Percentiles rank a stretch among this genome's conserved stretches.
phyloP scores from a whole-genome alignment of 2,113 vertebrate genomes.

The Xerus inauris region DNA sequence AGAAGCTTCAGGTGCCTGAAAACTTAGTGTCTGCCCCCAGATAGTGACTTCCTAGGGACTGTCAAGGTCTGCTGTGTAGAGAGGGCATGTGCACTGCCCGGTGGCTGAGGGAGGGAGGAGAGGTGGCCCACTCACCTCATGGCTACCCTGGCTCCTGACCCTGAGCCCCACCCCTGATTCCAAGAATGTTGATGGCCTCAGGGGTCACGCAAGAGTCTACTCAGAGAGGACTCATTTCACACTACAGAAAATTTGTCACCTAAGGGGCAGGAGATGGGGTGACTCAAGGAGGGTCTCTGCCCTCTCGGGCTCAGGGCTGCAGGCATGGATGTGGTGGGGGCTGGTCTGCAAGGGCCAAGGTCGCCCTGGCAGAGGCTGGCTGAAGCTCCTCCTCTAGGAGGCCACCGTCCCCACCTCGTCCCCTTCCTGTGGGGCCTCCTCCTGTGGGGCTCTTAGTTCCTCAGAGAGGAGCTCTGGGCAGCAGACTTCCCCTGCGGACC shows the following conservation, averaged over 20 bases:
- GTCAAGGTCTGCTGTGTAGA: too few species aligned
- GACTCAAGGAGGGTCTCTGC: neutral
- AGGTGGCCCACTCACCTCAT: too few species aligned
- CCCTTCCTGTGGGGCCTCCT: neutral
- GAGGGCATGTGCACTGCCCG: too few species aligned
- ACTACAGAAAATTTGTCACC: neutral
- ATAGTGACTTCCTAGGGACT: rapidly evolving
- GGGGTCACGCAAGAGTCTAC: neutral
- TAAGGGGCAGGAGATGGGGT: neutral
- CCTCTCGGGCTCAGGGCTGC: neutral
- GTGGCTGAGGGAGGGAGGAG: too few species aligned
- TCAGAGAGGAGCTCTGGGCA: neutral
- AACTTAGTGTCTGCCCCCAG: too few species aligned
- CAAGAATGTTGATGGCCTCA: too few species aligned
- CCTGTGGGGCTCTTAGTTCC: neutral
- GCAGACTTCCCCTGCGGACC: neutral
- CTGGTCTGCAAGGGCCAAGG: too few species aligned
- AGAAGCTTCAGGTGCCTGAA: neutral
- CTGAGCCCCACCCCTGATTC: neutral
- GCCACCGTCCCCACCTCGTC: neutral
- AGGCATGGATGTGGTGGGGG: neutral
- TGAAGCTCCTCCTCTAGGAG: neutral
- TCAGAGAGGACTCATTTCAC: neutral
- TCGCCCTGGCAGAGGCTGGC: neutral
- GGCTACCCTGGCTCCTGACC: neutral